Percentiles rank a stretch among this genome's conserved stretches.
phyloP scores from a whole-genome alignment of 1,140 invertebrate genomes.

The Copidosoma floridanum region DNA sequence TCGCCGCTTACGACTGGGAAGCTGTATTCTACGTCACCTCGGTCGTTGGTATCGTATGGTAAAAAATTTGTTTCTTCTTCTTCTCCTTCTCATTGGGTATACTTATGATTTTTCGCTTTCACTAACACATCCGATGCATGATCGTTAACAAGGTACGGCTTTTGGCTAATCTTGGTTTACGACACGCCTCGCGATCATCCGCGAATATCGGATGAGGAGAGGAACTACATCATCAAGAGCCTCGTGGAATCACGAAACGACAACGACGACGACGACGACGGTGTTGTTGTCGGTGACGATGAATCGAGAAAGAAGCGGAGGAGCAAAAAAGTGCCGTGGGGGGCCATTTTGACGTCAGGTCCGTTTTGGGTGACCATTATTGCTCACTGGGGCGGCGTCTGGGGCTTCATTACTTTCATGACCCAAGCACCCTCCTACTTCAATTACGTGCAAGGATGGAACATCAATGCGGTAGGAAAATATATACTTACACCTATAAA shows the following conservation, averaged over 20 bases:
- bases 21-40: conserved; percentile 73
- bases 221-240: conserved; percentile 61
- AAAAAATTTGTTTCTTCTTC: conserved; percentile 20
- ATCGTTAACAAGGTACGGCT: conserved; percentile 39
- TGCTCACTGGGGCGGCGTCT: conserved; percentile 78
- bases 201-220: conserved; percentile 69
- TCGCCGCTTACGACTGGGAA: conserved; percentile 69
- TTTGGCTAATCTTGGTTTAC: conserved; percentile 65
- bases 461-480: conserved; percentile 72
- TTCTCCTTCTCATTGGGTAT: no score
- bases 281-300: neutral
- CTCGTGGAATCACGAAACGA: conserved; percentile 55
- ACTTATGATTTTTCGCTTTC: no score
- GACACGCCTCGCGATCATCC: conserved; percentile 74
- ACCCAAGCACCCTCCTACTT: conserved; percentile 85
- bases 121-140: no score
- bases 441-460: conserved; percentile 78
- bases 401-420: conserved; percentile 83
- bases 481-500: no score
- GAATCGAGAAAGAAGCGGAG: no score
- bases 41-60: conserved; percentile 68
- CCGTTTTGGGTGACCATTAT: conserved; percentile 77
- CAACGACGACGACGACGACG: conserved; percentile 37
- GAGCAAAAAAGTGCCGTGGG: conserved; percentile 67
- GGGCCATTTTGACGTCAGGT: conserved; percentile 66